phyloP scores from a whole-genome alignment of 2,888 invertebrate genomes.

The Priapulus caudatus region DNA sequence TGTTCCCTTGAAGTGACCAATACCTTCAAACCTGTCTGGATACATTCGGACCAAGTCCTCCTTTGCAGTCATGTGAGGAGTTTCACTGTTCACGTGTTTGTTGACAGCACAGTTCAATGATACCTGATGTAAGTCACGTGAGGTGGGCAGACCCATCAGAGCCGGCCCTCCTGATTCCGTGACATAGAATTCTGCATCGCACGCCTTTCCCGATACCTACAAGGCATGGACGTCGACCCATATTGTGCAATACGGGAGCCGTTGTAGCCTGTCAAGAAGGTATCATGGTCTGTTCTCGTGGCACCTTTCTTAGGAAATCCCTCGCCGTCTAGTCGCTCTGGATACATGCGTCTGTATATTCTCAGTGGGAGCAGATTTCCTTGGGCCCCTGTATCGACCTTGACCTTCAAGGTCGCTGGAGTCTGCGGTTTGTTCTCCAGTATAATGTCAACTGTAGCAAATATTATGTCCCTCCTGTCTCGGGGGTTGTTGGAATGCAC shows the following conservation, averaged over 20 bases:
- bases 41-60: neutral
- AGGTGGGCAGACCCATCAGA: neutral
- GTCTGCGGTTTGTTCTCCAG: neutral
- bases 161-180: neutral
- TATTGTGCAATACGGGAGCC: neutral
- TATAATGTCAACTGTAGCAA: neutral
- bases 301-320: neutral
- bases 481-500: neutral
- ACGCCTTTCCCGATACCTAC: neutral
- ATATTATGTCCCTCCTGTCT: neutral
- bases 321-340: neutral
- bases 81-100: too few species aligned
- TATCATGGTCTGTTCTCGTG: too few species aligned
- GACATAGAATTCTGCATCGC: neutral
- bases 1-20: neutral
- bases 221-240: neutral
- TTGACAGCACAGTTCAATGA: neutral
- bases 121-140: neutral
- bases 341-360: conserved; percentile 3
- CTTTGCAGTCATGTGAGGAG: too few species aligned
- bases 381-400: conserved; percentile 1
- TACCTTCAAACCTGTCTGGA: neutral
- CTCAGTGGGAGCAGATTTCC: neutral
- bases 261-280: neutral
- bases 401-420: neutral